Conservation (phyloP, 1,140 invertebrate genomes). For the Metaphire vulgaris region DNA sequence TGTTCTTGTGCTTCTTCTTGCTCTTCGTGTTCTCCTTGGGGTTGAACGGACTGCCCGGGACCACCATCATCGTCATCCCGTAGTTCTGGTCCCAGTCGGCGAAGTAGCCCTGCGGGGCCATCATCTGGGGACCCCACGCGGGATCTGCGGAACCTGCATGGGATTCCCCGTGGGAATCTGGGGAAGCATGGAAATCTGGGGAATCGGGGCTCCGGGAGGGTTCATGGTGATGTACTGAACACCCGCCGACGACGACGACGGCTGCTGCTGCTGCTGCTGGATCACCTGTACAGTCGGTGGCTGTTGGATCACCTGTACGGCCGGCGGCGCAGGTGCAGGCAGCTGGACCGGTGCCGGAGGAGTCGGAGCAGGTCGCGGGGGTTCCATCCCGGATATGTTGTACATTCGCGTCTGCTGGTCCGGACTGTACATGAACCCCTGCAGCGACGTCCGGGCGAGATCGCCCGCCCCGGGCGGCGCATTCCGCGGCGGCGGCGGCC, state of each 20-base stretch:
- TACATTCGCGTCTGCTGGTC: background rate
- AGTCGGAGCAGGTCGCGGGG: background rate
- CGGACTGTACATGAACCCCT: background rate
- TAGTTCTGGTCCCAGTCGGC: slow-evolving; percentile 13
- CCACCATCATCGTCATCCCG: background rate
- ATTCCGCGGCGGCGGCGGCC: too few relatives aligned
- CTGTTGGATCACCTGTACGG: background rate
- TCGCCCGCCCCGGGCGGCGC: background rate
- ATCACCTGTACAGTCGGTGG: background rate
- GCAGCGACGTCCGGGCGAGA: background rate
- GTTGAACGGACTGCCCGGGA: slow-evolving; percentile 7
- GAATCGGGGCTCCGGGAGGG: background rate
- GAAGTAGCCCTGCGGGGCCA: slow-evolving; percentile 16
- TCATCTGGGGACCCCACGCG: background rate
- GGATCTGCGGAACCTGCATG: background rate
- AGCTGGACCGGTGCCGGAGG: background rate
- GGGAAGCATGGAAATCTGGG: too few relatives aligned
- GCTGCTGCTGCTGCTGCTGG: background rate
- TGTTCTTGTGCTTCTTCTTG: background rate
- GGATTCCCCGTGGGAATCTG: too few relatives aligned
- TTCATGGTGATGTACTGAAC: background rate
- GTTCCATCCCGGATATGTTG: background rate
- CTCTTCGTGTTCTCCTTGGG: background rate
- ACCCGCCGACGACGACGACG: background rate
- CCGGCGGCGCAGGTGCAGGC: background rate